Evolutionary conservation across 2,797 vertebrate species (phyloP).

Genomic region (Neoniphon sammara): DNA sequence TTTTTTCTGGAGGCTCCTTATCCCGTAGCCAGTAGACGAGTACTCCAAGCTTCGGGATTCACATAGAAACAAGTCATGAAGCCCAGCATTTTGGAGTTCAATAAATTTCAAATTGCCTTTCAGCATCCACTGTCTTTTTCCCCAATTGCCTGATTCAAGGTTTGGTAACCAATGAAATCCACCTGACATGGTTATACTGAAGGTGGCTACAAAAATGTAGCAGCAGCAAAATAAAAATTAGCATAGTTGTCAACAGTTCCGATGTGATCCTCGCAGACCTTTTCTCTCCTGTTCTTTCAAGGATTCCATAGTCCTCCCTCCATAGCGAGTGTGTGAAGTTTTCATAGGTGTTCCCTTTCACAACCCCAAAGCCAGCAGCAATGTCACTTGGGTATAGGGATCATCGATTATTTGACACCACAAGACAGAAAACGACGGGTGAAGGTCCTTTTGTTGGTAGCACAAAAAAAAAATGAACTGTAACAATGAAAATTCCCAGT

Average conservation of each 20-base stretch:
- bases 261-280: constrained; percentile 60
- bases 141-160: constrained; percentile 56
- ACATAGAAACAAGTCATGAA: constrained; percentile 66
- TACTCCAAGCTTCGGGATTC: constrained; percentile 74
- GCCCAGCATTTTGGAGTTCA: constrained; percentile 53
- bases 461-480: constrained; percentile 64
- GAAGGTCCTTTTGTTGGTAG: constrained; percentile 73
- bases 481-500: constrained; percentile 81
- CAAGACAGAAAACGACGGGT: constrained; percentile 72
- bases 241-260: constrained; percentile 75
- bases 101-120: constrained; percentile 45
- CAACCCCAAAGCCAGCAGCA: constrained; percentile 67
- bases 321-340: constrained; percentile 46
- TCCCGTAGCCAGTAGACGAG: constrained; percentile 74
- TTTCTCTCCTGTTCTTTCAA: constrained; percentile 38
- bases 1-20: constrained; percentile 66
- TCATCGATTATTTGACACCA: constrained; percentile 53
- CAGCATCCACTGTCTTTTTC: constrained; percentile 51
- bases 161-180: constrained; percentile 70
- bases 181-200: constrained; percentile 75
- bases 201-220: constrained; percentile 85
- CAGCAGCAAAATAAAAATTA: constrained; percentile 85
- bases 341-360: constrained; percentile 77
- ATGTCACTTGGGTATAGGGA: constrained; percentile 64
- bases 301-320: constrained; percentile 54